These are phyloP conservation scores for Pao palembangensis DNA, from an alignment of 2,113 vertebrate genomes.

Conservation along the genomic window DNA sequence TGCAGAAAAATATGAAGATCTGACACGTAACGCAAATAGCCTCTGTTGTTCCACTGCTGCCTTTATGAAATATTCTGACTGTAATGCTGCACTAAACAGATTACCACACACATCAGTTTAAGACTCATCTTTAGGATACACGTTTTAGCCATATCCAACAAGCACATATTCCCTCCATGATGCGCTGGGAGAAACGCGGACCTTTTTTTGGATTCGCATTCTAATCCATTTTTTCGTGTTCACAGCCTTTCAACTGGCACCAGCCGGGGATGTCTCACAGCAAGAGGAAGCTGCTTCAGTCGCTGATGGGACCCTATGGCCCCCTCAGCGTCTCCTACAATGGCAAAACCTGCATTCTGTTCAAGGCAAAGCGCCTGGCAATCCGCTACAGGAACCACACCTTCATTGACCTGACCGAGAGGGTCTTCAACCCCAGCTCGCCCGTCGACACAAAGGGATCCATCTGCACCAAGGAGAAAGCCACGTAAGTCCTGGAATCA, in stretches of 20 bases:
- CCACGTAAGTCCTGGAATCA: slow-evolving; percentile 72
- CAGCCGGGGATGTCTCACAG: slow-evolving; percentile 68
- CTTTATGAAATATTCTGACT: too few species aligned
- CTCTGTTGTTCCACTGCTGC: too few species aligned
- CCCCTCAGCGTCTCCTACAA: slow-evolving; percentile 82
- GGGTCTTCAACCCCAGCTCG: slow-evolving; percentile 76
- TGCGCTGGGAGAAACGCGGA: too few species aligned
- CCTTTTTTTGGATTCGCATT: neutral
- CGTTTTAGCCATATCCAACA: too few species aligned
- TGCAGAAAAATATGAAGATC: too few species aligned
- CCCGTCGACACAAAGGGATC: slow-evolving; percentile 86
- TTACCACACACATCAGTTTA: too few species aligned
- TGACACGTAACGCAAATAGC: too few species aligned
- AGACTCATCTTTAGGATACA: too few species aligned
- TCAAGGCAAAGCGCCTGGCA: slow-evolving; percentile 88
- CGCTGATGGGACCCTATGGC: slow-evolving; percentile 71
- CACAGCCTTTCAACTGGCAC: slow-evolving; percentile 76
- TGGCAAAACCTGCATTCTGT: slow-evolving; percentile 89
- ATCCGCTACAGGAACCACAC: slow-evolving; percentile 88
- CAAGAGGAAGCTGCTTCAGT: slow-evolving; percentile 75
- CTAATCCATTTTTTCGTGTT: slow-evolving; percentile 21
- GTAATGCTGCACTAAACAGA: too few species aligned
- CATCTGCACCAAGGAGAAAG: slow-evolving; percentile 85
- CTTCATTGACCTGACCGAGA: slow-evolving; percentile 86
- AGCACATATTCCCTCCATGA: too few species aligned